Base-by-base conservation (phyloP, 2,797 vertebrate genomes). In the Danionella dracula region DNA sequence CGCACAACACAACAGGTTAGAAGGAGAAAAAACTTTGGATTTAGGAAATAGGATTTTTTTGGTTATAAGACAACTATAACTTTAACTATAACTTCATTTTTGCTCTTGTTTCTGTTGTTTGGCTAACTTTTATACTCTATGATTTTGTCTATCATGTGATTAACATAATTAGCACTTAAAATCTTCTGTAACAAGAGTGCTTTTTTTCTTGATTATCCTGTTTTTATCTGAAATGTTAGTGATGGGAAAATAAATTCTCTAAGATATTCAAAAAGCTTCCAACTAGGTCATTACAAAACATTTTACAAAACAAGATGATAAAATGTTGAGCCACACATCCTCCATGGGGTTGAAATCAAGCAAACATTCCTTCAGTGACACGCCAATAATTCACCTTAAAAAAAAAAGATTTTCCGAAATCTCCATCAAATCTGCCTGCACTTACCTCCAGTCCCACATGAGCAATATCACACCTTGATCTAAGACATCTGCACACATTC, bases 401-500 rank as follows among this genome's bases (percentile, higher is more conserved):
- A 60, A 66, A 66, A 58, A 0, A 10, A 45, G 29, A 48, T 55
- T 54, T 45, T 21, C 27, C 17, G 41, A 46, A 66, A 13, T 56
- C 42, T 66, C 51, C 63, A 48, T 48, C 21, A 40, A 19, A 27
- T 15, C 63, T 27, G 19, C 21, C 61, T 35, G 61, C 15, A 29
- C 13, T 54, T 21, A 31, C 49, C 51, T 51, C 8, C 27, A 20
- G 19, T 53, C 61, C 62, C 62, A 46, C 50, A 49, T 57, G 42
- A 32, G 23, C 31, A 44, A 70, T 44, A 71, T 66, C 53, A 55
- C 27, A 45, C 67, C 57, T 66, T 46, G 40, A 78, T 75, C 66
- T 68, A 54, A 77, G 46, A 66, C 71, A 75, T 69, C 68, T 66
- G 72, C 29, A 1, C 42, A 45, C 75, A 81, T 79, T 79, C 74